A percentile compares a stretch with the other conserved stretches of the same genome.
These are phyloP conservation scores for Aspidiotus destructor DNA, from an alignment of 2,888 invertebrate genomes.

Conservation along the genomic window DNA sequence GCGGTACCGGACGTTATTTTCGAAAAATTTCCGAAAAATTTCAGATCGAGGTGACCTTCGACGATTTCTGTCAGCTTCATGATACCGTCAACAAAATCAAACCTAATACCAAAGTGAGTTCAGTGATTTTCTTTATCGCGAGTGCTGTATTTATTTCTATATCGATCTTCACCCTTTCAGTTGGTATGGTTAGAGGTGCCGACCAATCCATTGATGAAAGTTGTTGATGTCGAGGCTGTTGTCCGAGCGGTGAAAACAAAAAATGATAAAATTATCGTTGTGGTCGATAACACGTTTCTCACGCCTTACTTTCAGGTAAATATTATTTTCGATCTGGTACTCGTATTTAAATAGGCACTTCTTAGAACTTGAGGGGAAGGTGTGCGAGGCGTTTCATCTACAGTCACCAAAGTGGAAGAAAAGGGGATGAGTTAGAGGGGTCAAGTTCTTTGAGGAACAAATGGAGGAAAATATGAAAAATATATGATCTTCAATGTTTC, in stretches of 20 bases:
- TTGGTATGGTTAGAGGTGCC: constrained; percentile 91
- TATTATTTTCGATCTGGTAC: too few species aligned
- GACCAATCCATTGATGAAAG: constrained; percentile 86
- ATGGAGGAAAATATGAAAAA: too few species aligned
- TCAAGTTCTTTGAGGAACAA: too few species aligned
- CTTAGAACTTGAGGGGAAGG: too few species aligned
- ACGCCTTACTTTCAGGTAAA: constrained; percentile 70
- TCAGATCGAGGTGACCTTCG: constrained; percentile 65
- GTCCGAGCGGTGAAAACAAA: constrained; percentile 51
- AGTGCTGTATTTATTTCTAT: not conserved
- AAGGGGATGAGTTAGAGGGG: too few species aligned
- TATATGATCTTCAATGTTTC: too few species aligned
- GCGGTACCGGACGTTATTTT: constrained; percentile 73
- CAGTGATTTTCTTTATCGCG: not conserved
- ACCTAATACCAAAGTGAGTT: constrained; percentile 73
- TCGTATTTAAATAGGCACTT: too few species aligned
- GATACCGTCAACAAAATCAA: constrained; percentile 60
- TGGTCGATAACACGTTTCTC: constrained; percentile 90
- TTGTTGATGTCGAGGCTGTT: constrained; percentile 73
- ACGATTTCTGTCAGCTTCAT: constrained; percentile 61
- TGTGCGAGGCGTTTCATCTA: too few species aligned
- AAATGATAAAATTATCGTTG: constrained; percentile 52
- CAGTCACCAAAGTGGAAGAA: too few species aligned
- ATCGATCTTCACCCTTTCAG: constrained; percentile 44
- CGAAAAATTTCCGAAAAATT: constrained; percentile 55